phyloP scores from a whole-genome alignment of 2,888 invertebrate species.

The Drosophila acutilabella region DNA sequence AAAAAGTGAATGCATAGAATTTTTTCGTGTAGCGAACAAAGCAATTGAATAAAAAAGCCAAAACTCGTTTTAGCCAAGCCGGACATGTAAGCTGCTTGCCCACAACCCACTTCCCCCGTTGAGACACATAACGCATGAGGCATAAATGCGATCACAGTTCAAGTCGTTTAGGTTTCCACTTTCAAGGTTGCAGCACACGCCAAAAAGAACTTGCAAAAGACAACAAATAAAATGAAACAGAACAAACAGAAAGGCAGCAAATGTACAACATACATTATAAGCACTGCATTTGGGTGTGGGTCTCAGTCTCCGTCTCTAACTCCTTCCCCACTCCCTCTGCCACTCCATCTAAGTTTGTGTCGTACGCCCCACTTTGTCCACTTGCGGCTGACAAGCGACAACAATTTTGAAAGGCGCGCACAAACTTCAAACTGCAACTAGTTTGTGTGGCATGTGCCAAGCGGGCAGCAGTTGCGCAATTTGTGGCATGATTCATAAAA shows the following conservation, averaged over 20 bases:
- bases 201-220: conserved; percentile 64
- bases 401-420: conserved; percentile 52
- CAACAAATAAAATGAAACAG: conserved; percentile 18
- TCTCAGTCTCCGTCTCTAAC: conserved; percentile 1
- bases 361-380: conserved; percentile 51
- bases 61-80: conserved; percentile 64
- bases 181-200: conserved; percentile 71
- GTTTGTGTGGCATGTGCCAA: conserved; percentile 58
- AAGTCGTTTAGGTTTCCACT: conserved; percentile 64
- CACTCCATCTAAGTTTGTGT: conserved; percentile 6
- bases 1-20: conserved; percentile 61
- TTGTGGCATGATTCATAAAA: conserved; percentile 63
- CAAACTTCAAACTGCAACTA: conserved; percentile 39
- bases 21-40: conserved; percentile 37
- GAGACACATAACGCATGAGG: conserved; percentile 40
- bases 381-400: conserved; percentile 50
- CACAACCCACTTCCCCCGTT: neutral
- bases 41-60: conserved; percentile 34
- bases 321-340: neutral
- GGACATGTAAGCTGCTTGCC: conserved; percentile 58
- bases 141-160: conserved; percentile 51
- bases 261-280: conserved; percentile 23
- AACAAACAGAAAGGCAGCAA: conserved; percentile 48
- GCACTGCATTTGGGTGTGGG: conserved; percentile 66
- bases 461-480: conserved; percentile 61